Percentiles rank a stretch among this genome's conserved stretches.
Conservation (phyloP, 37 sponge, comb jelly and placozoan genomes). For the Tethya wilhelma region DNA sequence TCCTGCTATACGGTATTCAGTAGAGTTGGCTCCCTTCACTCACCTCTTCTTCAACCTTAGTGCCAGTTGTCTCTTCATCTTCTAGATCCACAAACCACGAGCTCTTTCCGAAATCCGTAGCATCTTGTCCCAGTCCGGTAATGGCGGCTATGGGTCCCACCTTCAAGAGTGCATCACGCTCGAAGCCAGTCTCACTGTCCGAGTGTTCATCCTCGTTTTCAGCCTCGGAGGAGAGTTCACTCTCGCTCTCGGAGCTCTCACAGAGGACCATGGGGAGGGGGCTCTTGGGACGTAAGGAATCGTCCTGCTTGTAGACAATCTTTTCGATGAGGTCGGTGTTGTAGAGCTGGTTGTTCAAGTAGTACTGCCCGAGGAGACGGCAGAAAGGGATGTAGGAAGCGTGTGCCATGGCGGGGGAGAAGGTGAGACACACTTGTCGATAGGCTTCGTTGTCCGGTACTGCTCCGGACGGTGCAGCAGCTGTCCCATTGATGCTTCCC, state of each 20-base stretch:
- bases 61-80: constrained; percentile 2
- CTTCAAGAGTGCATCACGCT: constrained; percentile 24
- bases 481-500: too few species aligned
- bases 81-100: constrained; percentile 75
- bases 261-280: constrained; percentile 27
- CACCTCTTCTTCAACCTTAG: neutral
- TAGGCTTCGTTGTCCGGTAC: constrained; percentile 20
- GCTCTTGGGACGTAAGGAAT: constrained; percentile 32
- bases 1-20: neutral
- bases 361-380: constrained; percentile 77
- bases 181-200: constrained; percentile 8
- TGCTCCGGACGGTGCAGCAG: too few species aligned
- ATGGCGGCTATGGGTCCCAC: constrained; percentile 52
- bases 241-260: neutral
- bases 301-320: constrained; percentile 59
- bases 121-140: constrained; percentile 39
- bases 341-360: constrained; percentile 45
- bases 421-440: constrained; percentile 56
- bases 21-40: neutral
- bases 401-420: constrained; percentile 71
- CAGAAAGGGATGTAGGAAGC: constrained; percentile 82
- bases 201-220: constrained; percentile 4
- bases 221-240: neutral
- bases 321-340: constrained; percentile 79
- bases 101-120: constrained; percentile 31